Base-by-base conservation (phyloP, 2,888 invertebrate species). In the Fragum whitleyi region DNA sequence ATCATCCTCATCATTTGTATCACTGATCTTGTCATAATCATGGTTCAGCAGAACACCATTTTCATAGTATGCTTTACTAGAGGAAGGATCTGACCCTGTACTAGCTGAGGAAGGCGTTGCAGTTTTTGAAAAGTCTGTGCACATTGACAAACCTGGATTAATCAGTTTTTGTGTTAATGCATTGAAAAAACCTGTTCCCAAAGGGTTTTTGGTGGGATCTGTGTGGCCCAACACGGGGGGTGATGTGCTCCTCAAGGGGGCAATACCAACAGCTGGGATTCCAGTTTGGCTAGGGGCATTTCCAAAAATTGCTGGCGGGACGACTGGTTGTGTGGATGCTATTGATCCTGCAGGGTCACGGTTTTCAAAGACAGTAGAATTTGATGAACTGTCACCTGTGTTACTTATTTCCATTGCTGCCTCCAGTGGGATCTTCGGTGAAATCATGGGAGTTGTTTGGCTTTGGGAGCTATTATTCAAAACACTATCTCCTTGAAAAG, bases 21-120 rank as follows among this genome's bases (percentile, higher is more conserved):
- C 83, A 83, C 83, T 83, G 19, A 83, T 83, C 59, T 83, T 83
- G 51, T 83, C 83, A 77, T 83, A 83, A 42, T 83, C 83, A 42
- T 83, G 74, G 71, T 77, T 83, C 21, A 83, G 77, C n/a, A 83
- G 51, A 7, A 77, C 62, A 32, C 83, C 83, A 71, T 83, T 83
- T 69, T 83, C 83, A 67, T 78, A 79, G 55, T 79, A 79, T 23
- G 59, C 79, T 70, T 83, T 83, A 16, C 76, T 72, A 36, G 76
- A 77, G 29, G 42, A 59, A 32, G 68, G 74, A 29, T 2, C 39
- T 11, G 69, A 73, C 14, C 32, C 53, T 42, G 39, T 21, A 28
- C 23, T 53, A n/a, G 23, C 39, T 3, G 77, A 55, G 11, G 71
- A 55, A 29, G 71, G 29, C 11, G 83, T 53, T n/a, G 47, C n/a